Evolutionary conservation across 2,888 invertebrate genomes (phyloP), one percentile per base, ranked within the genome.

Genomic region (Drosophila subquinaria): DNA sequence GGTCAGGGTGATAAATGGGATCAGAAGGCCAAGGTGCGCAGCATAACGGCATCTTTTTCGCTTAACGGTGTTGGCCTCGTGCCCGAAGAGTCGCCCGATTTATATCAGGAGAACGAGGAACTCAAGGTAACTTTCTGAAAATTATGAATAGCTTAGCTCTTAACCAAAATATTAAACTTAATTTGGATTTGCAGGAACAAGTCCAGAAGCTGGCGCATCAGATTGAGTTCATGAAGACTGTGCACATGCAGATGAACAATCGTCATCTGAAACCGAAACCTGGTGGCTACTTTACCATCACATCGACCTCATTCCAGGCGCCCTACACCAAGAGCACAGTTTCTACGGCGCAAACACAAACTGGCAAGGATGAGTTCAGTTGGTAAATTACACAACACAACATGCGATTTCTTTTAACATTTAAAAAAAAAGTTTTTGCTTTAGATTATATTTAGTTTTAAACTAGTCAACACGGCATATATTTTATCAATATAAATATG

Each of bases 1-100:
- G 97, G 97, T 10, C 96, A 97, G 77, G 97, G 97, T 30, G 97
- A 97, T 92, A 97, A 97, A 84, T 97, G 97, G 97, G 97, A 97
- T 93, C 96, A 96, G 84, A 94, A 96, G 64, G 96, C 97, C 0
- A 94, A 96, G 59, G 97, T 97, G 0, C 94, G 97, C 17, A 97
- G 97, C 36, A 95, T 97, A 40, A 96, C 97, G 0, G 97, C 97
- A 2, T 96, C 97, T 4, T 97, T 97, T 85, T 97, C 97, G 0
- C 94, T 97, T 57, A 97, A 97, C 91, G 97, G 97, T 17, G 96
- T 97, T 65, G 97, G 97, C 0, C 94, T 97, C 45, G 96, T 97
- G 67, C 95, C 97, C 0, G 97, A 97, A 86, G 97, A 97, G 74
- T 95, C 97, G 13, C 96, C 96, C 0, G 97, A 97, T 93, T 94